These are phyloP conservation scores for Dascyllus trimaculatus DNA, from an alignment of 2,113 vertebrate genomes.

Conservation along the genomic window DNA sequence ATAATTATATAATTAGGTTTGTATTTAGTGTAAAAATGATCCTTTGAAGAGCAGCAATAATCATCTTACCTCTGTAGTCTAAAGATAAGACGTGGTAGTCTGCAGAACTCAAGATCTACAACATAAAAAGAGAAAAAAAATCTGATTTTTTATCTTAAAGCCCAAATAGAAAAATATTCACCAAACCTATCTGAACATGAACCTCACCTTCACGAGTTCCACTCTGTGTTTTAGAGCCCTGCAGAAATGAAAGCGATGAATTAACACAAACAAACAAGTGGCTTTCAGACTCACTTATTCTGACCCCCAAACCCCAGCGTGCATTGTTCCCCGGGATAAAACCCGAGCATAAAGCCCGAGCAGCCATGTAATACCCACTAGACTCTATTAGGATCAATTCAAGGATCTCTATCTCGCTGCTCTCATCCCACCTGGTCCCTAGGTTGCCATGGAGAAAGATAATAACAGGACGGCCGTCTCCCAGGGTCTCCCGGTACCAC, in stretches of 20 bases:
- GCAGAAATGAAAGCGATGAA: slow-evolving; percentile 39
- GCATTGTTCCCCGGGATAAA: slow-evolving; percentile 38
- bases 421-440: slow-evolving; percentile 85
- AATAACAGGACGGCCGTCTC: slow-evolving; percentile 86
- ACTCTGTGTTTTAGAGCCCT: slow-evolving; percentile 88
- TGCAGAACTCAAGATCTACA: slow-evolving; percentile 86
- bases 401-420: slow-evolving; percentile 49
- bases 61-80: slow-evolving; percentile 90
- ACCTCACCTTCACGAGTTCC: slow-evolving; percentile 86
- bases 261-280: slow-evolving; percentile 42
- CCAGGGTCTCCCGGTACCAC: slow-evolving; percentile 87
- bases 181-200: not conserved
- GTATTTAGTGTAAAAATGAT: not conserved
- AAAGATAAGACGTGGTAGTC: slow-evolving; percentile 90
- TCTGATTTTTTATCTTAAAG: not conserved
- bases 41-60: not conserved
- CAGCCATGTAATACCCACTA: slow-evolving; percentile 53
- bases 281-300: slow-evolving; percentile 32
- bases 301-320: not conserved
- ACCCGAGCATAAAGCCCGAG: slow-evolving; percentile 26
- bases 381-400: slow-evolving; percentile 61
- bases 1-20: not conserved
- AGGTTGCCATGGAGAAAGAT: slow-evolving; percentile 91
- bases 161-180: not conserved
- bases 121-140: slow-evolving; percentile 9